Evolutionary conservation across 2,113 vertebrate species (phyloP), one percentile per base, ranked within the genome.

Genomic region (Psittacula cyanocephala): DNA sequence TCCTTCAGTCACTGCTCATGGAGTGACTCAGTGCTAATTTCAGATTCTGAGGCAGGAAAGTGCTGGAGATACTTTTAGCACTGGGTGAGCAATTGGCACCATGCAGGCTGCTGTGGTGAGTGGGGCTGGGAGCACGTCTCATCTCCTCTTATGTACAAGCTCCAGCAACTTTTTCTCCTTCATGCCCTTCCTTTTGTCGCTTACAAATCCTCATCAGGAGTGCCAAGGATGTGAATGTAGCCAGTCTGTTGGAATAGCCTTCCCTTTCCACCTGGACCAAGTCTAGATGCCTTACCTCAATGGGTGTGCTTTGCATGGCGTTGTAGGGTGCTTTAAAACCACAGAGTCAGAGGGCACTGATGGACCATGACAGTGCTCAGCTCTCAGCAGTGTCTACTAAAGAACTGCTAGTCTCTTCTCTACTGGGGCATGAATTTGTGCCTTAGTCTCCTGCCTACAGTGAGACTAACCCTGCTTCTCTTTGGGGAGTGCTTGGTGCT

Each of bases 21-120:
- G 33, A 69, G 50, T 92, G 86, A 91, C 64, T 88, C 64, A 49
- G 59, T 90, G 76, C 68, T 83, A 62, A 81, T 91, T 90, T 65
- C n/a, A 67, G 64, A 74, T 88, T 90, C 59, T 67, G 55, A 94
- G 68, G 53, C 47, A 87, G 35, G 7, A 43, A 88, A 90, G 33
- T 24, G 8, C 59, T 41, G 37, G 50, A 86, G 72, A 65, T 31
- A 17, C 37, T 86, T 76, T 18, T 35, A 77, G 39, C 44, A 20
- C 20, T 13, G 35, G 9, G 11, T 76, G 47, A 82, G 33, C 67
- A 55, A n/a, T 71, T 3, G 13, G 43, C 41, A 50, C 16, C 1
- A 2, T 2, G 4, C 2, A 9, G 47, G n/a, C 77, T 53, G 41
- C 29, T 29, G 24, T 74, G 60, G 22, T 2, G 5, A 39, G 33